Percentiles rank a stretch among this genome's conserved stretches.
Evolutionary conservation across 2,888 invertebrate species (phyloP).

Genomic region (Athalia rosae): DNA sequence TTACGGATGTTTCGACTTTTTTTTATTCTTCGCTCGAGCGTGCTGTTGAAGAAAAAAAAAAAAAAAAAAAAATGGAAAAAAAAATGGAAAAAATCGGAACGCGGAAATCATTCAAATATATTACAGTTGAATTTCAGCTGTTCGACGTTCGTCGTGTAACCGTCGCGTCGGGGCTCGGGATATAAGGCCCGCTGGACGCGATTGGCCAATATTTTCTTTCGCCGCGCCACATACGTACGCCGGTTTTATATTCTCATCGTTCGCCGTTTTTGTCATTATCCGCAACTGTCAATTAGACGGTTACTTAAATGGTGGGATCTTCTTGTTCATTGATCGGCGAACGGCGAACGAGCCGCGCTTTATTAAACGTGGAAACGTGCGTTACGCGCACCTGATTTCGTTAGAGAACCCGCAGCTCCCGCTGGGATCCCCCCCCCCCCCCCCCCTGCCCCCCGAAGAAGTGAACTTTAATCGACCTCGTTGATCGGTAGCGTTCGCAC

Average conservation of each 20-base stretch:
- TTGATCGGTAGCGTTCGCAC: slow-evolving; percentile 42
- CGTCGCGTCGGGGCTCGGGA: too few relatives aligned
- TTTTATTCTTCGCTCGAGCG: background rate
- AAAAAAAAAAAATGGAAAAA: background rate
- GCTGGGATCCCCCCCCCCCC: too few relatives aligned
- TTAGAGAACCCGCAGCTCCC: background rate
- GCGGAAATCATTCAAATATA: too few relatives aligned
- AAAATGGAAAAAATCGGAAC: background rate
- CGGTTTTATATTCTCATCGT: background rate
- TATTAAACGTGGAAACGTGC: slow-evolving; percentile 11
- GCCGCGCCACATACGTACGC: background rate
- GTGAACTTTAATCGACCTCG: slow-evolving; percentile 41
- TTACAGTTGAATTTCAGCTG: too few relatives aligned
- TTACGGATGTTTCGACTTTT: background rate
- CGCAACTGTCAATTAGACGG: slow-evolving; percentile 30
- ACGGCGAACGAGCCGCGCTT: background rate
- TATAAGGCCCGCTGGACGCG: too few relatives aligned
- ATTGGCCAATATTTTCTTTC: background rate
- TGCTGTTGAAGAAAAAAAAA: background rate
- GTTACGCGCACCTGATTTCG: slow-evolving; percentile 32
- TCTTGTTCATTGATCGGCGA: background rate
- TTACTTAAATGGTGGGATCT: slow-evolving; percentile 26
- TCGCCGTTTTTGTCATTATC: background rate
- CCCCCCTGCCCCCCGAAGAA: background rate
- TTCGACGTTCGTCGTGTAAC: too few relatives aligned